Base-by-base conservation (phyloP, 2,888 invertebrate species). In the Anoncus sp. region DNA sequence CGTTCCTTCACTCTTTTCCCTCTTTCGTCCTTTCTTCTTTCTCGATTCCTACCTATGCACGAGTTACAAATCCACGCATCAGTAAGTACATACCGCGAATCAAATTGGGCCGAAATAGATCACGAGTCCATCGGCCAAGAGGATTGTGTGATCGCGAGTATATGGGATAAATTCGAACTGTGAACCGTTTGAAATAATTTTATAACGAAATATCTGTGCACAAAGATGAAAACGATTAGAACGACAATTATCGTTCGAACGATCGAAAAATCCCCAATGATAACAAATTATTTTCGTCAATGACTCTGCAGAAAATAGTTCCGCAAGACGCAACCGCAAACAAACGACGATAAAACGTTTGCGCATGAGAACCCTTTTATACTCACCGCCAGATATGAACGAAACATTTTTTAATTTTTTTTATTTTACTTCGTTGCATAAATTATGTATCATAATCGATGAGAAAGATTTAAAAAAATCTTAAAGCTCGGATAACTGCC, bases 91-190 rank as follows among this genome's bases (percentile, higher is more conserved):
- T 87, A 87, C 88, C 83, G 87, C 85, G 87, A 87, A 87, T 87
- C 87, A 88, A 89, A 88, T 89, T 87, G 87, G 87, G 83, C 81
- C 85, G 82, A 84, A 85, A 85, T 85, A 1, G 27, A 20, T 12
- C 38, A 10, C 10, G 10, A 38, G 10, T 38, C 10, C 38, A 38
- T 12, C n/a, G 38, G 38, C 38, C 6, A 12, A 38, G 10, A 38
- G 6, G 38, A 12, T 9, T 12, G 38, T 12, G 38, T 12, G 38
- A 38, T 38, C 38, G 12, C 5, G 12, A 12, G n/a, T n/a, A n/a
- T n/a, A 10, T 38, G 38, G 12, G 6, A 6, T 10, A 10, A 2
- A 12, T 38, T 38, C 10, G 5, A 38, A 38, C 10, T 38, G 38
- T 2, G 12, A 38, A 10, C 38, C 38, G 2, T 38, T 38, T 38